Evolutionary conservation across 2,797 vertebrate genomes (phyloP), one percentile per base, ranked within the genome.

Genomic region (Vespertilio murinus): DNA sequence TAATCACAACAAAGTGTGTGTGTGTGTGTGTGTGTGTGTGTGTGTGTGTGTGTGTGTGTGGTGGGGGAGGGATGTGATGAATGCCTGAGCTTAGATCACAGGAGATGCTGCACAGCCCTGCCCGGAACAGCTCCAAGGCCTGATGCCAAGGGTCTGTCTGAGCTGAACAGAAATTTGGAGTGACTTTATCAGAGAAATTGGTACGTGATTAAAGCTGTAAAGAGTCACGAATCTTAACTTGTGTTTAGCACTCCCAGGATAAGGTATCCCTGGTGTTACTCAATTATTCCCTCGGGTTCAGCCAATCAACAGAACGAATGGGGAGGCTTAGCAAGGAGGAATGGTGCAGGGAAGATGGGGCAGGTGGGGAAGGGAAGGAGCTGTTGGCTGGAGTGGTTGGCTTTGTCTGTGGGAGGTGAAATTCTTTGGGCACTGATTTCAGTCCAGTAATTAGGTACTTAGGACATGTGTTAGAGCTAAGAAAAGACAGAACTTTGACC

Each of bases 141-240:
- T 5, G 42, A 38, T 3, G 38, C 54, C 65, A 71, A 69, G 0
- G 30, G 3, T 56, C 30, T 91, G 49, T 61, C 33, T 90, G 45
- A 35, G 84, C 80, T 81, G 77, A 95, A 81, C 35, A 30, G 61
- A 65, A 97, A 65, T 14, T 70, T 18, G 74, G 35, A 92, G 30
- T 49, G 90, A 88, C 47, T 97, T 96, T 97, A 70, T 88, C 59
- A 97, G 59, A 84, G 96, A 97, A 94, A 96, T 80, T 85, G 92
- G 81, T 61, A 18, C 14, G 38, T 94, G 64, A 91, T 94, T 93
- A 94, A 56, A 85, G 89, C 73, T 96, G 88, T 75, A 96, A 96
- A 83, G 96, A 83, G 88, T 42, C 88, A 35, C 2, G 3, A 10
- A 25, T 59, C 85, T 94, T 85, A 93, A 94, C 64, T 81, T 71